phyloP scores from a whole-genome alignment of 2,888 invertebrate species.

The Autographa gamma region DNA sequence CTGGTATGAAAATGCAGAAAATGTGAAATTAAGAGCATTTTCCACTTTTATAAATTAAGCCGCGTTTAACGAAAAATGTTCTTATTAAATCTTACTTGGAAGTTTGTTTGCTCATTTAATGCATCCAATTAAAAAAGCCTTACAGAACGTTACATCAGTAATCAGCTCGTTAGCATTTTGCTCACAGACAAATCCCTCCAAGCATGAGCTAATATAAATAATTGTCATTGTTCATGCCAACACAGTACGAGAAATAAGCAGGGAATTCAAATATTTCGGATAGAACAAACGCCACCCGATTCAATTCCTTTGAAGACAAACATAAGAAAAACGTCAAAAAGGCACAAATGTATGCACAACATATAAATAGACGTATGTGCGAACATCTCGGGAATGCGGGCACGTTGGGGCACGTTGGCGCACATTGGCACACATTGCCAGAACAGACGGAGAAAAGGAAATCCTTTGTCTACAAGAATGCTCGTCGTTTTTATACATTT shows the following conservation, averaged over 20 bases:
- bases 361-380: slow-evolving; percentile 10
- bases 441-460: slow-evolving; percentile 12
- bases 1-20: too few species aligned
- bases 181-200: not conserved
- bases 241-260: not conserved
- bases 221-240: not conserved
- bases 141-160: not conserved
- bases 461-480: slow-evolving; percentile 18
- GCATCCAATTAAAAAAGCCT: too few species aligned
- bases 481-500: slow-evolving; percentile 6
- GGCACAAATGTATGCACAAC: slow-evolving; percentile 3
- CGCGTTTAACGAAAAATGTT: too few species aligned
- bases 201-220: not conserved
- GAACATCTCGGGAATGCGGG: slow-evolving; percentile 17
- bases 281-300: slow-evolving; percentile 1
- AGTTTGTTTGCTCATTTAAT: too few species aligned
- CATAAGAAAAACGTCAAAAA: slow-evolving; percentile 4
- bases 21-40: too few species aligned
- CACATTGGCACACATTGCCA: not conserved
- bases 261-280: not conserved
- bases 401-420: slow-evolving; percentile 8
- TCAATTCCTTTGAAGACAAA: slow-evolving; percentile 4
- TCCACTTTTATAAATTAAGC: too few species aligned
- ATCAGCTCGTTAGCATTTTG: not conserved
- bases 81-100: too few species aligned